phyloP scores from a whole-genome alignment of 2,113 vertebrate genomes.

The Colius striatus region DNA sequence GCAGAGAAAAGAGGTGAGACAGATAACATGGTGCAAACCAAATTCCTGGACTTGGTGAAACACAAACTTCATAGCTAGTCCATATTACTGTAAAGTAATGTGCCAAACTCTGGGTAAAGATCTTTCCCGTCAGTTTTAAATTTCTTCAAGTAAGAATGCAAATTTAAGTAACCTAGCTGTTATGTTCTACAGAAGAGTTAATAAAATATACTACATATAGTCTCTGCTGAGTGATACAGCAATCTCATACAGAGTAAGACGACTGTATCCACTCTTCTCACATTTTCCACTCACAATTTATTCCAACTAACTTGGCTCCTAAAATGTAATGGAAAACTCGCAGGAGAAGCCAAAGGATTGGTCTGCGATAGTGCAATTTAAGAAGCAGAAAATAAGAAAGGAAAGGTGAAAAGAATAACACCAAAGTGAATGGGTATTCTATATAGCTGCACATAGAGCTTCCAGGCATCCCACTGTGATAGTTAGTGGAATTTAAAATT shows the following conservation, averaged over 20 bases:
- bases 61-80: neutral
- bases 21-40: neutral
- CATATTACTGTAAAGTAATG: neutral
- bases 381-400: neutral
- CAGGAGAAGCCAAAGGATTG: neutral
- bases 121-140: neutral
- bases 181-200: neutral
- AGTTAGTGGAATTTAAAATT: neutral
- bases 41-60: neutral
- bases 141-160: neutral
- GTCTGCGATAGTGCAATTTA: neutral
- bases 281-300: neutral
- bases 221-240: neutral
- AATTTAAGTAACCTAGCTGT: neutral
- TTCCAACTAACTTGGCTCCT: neutral
- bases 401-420: neutral
- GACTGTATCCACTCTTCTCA: neutral
- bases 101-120: neutral
- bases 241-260: neutral
- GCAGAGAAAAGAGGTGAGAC: neutral
- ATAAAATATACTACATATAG: neutral
- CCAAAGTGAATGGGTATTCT: fast-evolving
- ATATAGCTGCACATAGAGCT: neutral
- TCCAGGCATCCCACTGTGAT: neutral
- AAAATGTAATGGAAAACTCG: neutral